phyloP scores from a whole-genome alignment of 1,140 invertebrate genomes.

The Nasonia vitripennis region DNA sequence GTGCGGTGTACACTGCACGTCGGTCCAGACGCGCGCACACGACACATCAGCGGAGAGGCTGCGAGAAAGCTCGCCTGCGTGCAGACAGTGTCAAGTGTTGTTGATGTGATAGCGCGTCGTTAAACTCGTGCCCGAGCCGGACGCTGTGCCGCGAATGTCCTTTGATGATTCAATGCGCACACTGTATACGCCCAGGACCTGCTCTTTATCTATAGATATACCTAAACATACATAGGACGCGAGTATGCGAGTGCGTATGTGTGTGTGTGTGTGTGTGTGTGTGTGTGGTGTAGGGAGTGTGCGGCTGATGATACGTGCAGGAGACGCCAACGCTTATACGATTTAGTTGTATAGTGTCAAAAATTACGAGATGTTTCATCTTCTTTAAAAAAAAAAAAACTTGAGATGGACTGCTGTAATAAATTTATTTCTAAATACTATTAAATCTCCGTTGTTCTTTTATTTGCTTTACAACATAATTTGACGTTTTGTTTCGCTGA shows the following conservation, averaged over 20 bases:
- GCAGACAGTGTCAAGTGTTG: not conserved
- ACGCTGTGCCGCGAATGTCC: not conserved
- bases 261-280: not conserved
- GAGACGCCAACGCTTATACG: not conserved
- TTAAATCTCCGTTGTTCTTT: not conserved
- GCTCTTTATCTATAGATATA: too few species aligned
- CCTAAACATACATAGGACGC: too few species aligned
- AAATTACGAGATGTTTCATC: not conserved
- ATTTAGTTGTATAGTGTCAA: not conserved
- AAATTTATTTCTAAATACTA: conserved; percentile 21
- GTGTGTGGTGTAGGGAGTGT: not conserved
- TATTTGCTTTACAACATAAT: too few species aligned
- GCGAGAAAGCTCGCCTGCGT: not conserved
- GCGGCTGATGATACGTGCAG: not conserved
- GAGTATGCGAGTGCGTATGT: too few species aligned
- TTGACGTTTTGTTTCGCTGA: too few species aligned
- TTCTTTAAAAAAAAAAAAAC: not conserved
- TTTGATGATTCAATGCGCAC: not conserved
- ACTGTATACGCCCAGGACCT: not conserved
- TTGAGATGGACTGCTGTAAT: not conserved
- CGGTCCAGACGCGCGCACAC: too few species aligned
- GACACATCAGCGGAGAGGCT: not conserved
- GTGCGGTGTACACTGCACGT: too few species aligned
- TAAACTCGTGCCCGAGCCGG: not conserved
- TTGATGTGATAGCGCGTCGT: not conserved